Conservation (phyloP, 2,888 invertebrate genomes). For the Boloria euphrosyne region DNA sequence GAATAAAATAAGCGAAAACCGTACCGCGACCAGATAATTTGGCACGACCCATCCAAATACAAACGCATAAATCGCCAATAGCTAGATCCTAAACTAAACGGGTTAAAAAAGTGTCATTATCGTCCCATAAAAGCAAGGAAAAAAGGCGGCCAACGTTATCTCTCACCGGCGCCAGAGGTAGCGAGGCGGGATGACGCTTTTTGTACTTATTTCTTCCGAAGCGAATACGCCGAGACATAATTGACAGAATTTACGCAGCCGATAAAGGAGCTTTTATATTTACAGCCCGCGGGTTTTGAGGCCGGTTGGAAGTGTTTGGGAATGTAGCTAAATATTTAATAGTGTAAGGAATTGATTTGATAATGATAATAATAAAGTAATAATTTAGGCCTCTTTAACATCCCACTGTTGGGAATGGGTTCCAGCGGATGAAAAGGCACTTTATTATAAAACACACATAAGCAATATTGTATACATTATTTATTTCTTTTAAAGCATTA, state of each 20-base stretch:
- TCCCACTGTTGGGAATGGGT: too few species aligned
- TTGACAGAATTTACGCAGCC: slow-evolving; percentile 71
- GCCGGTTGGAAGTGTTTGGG: slow-evolving; percentile 12
- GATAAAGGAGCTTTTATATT: slow-evolving; percentile 60
- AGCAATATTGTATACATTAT: too few species aligned
- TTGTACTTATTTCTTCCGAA: slow-evolving; percentile 46
- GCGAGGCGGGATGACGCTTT: slow-evolving; percentile 48
- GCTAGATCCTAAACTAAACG: slow-evolving; percentile 43
- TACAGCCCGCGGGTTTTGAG: slow-evolving; percentile 35
- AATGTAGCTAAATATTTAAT: background rate
- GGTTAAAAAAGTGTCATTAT: slow-evolving; percentile 53
- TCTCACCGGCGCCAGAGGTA: slow-evolving; percentile 66
- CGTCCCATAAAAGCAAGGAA: slow-evolving; percentile 59
- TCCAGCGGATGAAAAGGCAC: too few species aligned
- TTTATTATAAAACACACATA: too few species aligned
- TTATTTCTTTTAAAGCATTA: too few species aligned
- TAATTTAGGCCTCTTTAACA: too few species aligned
- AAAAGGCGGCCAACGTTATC: slow-evolving; percentile 59
- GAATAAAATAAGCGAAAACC: too few species aligned
- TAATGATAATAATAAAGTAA: too few species aligned
- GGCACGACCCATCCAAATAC: slow-evolving; percentile 1
- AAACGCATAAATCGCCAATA: slow-evolving; percentile 24
- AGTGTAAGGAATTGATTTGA: background rate
- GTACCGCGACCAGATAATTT: too few species aligned
- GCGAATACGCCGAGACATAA: slow-evolving; percentile 57